Base-by-base conservation (phyloP, 2,797 vertebrate genomes). In the Chelon labrosus region DNA sequence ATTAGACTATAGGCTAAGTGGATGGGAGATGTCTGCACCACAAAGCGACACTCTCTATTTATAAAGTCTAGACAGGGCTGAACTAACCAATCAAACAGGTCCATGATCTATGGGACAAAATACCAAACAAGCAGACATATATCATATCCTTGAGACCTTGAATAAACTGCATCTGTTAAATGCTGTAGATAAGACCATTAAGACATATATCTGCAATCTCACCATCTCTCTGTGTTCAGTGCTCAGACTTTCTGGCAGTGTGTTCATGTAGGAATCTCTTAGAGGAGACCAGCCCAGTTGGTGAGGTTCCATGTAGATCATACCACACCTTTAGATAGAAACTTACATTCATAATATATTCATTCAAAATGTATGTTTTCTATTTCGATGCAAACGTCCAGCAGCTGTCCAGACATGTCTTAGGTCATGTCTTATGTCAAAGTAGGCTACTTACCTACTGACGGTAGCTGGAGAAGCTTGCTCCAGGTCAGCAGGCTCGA, bases 281-380 rank as follows among this genome's bases (percentile, higher is more conserved):
- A 98, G 84, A 22, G 97, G 96, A 59, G 86, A 83, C 97, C 97
- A 98, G 10, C 97, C 97, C 12, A 99, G 87, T 85, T 98, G 96
- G 3, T 96, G 95, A 0, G 96, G 92, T 75, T 99, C 97, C 97
- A 99, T 97, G 81, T 99, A 99, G 91, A 99, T 97, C 97, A 99
- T 98, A 19, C 97, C 97, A 90, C 97, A 99, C 87, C 97, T 98
- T 75, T 65, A 83, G 16, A 79, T 66, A 85, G 2, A 84, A 53
- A 16, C 9, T 59, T 37, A 44, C 35, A 70, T 37, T 39, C 7
- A 82, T 70, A 65, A 41, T 3, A 1, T 31, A 31, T 31, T 31
- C 31, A 5, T 35, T 35, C 5, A 7, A 12, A 69, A 61, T 7
- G 42, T 12, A 62, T 10, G 8, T 9, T 42, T 61, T 37, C 1